Base-by-base conservation (phyloP, 2,888 invertebrate genomes). In the Hoplodrina blanda region DNA sequence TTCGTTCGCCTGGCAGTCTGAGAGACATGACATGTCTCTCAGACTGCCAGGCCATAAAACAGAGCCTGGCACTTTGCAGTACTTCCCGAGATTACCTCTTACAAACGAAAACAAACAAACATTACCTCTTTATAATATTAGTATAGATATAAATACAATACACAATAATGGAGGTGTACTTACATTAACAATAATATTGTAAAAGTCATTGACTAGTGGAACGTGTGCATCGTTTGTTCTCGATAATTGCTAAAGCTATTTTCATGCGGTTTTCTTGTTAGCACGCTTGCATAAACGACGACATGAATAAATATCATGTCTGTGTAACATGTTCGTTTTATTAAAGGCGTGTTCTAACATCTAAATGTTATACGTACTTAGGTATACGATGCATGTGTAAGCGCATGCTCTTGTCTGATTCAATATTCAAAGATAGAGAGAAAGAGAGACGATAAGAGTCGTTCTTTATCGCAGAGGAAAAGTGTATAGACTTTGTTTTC, bases 181-280 rank as follows among this genome's bases (percentile, higher is more conserved):
- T 46, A 46, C 60, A 30, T 49, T 64, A 17, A 55, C 63, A 61
- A 55, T 61, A 54, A 53, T 41, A 60, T n/a, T 44, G 50, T 33
- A 37, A 55, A 50, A 69, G 72, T 82, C 81, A 50, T 59, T 62
- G 62, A 71, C 61, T 63, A 55, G 7, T 1, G 60, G 62, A 59
- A 66, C 69, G 65, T 61, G 77, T 79, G 13, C 41, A 65, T 53
- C 57, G 63, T 56, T 59, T 8, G 33, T 78, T 67, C 60, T 65
- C 55, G 50, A 60, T 53, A 44, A 76, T 65, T 60, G 55, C 69
- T 60, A 49, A 55, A 62, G 46, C 62, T 76, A 76, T 76, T 73
- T 76, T 62, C 69, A 75, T 65, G 60, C 62, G 44, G 53, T 62
- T 76, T 57, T 63, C 60, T 76, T 65, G 52, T 69, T 60, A 65